These are phyloP conservation scores for Nephila pilipes DNA, from an alignment of 1,140 invertebrate species.

Conservation along the genomic window DNA sequence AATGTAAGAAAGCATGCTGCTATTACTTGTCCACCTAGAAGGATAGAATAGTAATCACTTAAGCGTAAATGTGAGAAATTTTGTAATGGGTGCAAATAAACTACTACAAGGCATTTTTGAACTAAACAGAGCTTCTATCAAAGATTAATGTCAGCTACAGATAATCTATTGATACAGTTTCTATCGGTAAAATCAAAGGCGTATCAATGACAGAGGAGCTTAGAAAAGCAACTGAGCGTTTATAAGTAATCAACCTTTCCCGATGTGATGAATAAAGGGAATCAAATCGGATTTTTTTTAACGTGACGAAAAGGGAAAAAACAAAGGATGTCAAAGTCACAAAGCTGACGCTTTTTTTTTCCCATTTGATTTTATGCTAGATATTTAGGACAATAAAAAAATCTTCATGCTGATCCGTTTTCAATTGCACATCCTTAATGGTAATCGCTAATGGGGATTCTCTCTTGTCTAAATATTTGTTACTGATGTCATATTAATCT, in stretches of 20 bases:
- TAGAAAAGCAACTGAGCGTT: neutral
- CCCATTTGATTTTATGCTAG: neutral
- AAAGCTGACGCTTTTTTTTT: no score
- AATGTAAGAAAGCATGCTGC: no score
- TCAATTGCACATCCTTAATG: neutral
- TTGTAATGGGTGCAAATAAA: no score
- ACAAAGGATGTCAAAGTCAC: neutral
- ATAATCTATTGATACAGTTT: neutral
- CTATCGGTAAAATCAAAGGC: neutral
- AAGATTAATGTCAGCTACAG: neutral
- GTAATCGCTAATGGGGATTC: neutral
- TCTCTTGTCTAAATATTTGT: neutral
- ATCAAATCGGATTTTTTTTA: slow-evolving; percentile 7
- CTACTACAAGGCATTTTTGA: no score
- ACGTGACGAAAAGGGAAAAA: neutral
- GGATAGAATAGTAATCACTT: no score
- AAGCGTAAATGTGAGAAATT: no score
- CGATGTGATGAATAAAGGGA: neutral
- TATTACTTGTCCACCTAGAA: no score
- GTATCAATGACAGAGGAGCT: neutral
- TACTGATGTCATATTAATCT: neutral
- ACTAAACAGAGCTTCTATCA: neutral
- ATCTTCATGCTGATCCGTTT: neutral
- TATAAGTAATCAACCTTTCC: neutral
- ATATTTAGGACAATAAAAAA: slow-evolving; percentile 7